Conservation (phyloP, 1,140 invertebrate species). For the Teleopsis dalmanni region DNA sequence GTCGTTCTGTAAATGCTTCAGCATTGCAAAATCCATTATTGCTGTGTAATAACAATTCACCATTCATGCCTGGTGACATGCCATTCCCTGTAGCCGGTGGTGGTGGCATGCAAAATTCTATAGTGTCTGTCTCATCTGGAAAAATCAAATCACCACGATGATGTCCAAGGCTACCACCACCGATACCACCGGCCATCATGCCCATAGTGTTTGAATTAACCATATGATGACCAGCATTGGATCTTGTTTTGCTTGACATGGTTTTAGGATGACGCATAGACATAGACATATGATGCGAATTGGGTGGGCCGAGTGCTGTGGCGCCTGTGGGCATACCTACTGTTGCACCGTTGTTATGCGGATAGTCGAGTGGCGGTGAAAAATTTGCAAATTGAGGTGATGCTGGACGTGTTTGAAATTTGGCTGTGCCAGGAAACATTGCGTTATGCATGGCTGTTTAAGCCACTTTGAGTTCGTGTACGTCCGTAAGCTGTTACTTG, state of each 20-base stretch:
- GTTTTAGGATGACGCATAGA: conserved; percentile 7
- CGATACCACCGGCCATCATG: not conserved
- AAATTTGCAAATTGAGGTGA: conserved; percentile 37
- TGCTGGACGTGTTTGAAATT: conserved; percentile 35
- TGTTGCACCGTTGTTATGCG: conserved; percentile 10
- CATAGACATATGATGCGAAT: not conserved
- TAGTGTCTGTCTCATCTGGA: conserved; percentile 39
- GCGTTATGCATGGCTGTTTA: conserved; percentile 16
- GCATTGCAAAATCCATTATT: conserved; percentile 6
- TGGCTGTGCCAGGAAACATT: conserved; percentile 31
- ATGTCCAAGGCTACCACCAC: conserved; percentile 28
- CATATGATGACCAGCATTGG: conserved; percentile 8
- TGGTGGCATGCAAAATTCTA: conserved; percentile 38
- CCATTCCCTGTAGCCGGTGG: conserved; percentile 28
- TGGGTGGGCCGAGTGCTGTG: not conserved
- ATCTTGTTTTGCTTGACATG: not conserved
- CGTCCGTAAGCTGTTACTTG: too few relatives aligned
- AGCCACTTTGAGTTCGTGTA: too few relatives aligned
- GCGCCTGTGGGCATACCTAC: not conserved
- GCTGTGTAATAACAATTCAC: conserved; percentile 23
- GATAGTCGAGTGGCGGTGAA: conserved; percentile 31
- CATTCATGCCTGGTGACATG: conserved; percentile 10
- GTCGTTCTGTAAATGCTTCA: conserved; percentile 35
- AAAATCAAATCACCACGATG: conserved; percentile 34
- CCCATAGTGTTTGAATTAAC: conserved; percentile 12